Conservation (phyloP, 1,140 invertebrate genomes). For the Drusus annulatus region DNA sequence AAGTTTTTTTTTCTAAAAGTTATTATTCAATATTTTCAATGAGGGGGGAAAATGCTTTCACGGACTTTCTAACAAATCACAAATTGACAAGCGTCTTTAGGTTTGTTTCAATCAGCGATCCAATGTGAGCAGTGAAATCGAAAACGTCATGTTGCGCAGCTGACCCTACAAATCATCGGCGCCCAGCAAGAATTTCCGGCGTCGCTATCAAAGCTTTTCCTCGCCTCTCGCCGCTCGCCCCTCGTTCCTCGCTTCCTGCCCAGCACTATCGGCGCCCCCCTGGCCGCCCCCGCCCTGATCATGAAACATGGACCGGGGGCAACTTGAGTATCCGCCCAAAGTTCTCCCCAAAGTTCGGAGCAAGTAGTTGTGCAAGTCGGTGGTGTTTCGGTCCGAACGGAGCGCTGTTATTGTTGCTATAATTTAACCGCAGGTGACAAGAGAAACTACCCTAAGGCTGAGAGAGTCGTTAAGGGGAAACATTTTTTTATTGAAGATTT, state of each 20-base stretch:
- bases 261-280: not conserved
- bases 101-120: no score
- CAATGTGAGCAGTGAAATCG: slow-evolving; percentile 11
- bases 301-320: not conserved
- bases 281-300: slow-evolving; percentile 8
- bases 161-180: slow-evolving; percentile 48
- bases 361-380: slow-evolving; percentile 48
- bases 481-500: no score
- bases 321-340: slow-evolving; percentile 48
- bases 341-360: slow-evolving; percentile 25
- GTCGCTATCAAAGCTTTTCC: slow-evolving; percentile 42
- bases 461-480: not conserved
- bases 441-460: slow-evolving; percentile 6
- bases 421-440: slow-evolving; percentile 58
- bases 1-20: no score
- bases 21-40: no score
- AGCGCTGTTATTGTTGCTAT: slow-evolving; percentile 55
- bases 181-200: slow-evolving; percentile 41
- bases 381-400: slow-evolving; percentile 23
- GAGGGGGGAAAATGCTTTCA: no score
- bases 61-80: no score
- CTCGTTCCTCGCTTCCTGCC: not conserved
- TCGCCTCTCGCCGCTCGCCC: not conserved
- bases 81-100: no score
- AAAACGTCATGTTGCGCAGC: slow-evolving; percentile 28